These are phyloP conservation scores for Mellilla xanthometata DNA, from an alignment of 2,888 invertebrate genomes.

Conservation along the genomic window DNA sequence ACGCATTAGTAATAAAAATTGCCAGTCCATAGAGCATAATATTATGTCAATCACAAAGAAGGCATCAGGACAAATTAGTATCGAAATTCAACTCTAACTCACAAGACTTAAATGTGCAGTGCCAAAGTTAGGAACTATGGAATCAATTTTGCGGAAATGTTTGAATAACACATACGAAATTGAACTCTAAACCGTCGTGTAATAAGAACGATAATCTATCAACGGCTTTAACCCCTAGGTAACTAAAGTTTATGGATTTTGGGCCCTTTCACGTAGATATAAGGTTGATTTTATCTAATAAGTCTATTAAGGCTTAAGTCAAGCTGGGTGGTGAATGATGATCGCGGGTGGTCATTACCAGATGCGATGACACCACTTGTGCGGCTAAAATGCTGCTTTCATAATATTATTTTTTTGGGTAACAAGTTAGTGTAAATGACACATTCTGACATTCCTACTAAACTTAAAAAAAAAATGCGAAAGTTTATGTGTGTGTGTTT, in stretches of 20 bases:
- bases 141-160: neutral
- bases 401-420: too few relatives aligned
- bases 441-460: too few relatives aligned
- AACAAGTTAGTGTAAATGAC: too few relatives aligned
- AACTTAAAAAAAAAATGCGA: too few relatives aligned
- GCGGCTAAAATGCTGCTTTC: conserved; percentile 55
- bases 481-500: too few relatives aligned
- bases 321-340: conserved; percentile 49
- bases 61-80: too few relatives aligned
- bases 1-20: too few relatives aligned
- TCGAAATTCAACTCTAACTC: conserved; percentile 20
- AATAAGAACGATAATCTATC: neutral
- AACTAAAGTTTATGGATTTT: conserved; percentile 25
- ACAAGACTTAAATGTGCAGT: neutral
- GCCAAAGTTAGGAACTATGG: neutral
- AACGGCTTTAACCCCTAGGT: too few relatives aligned
- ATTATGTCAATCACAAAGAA: too few relatives aligned
- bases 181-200: neutral
- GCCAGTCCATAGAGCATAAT: too few relatives aligned
- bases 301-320: conserved; percentile 46
- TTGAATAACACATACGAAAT: too few relatives aligned
- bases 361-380: conserved; percentile 52
- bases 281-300: conserved; percentile 15
- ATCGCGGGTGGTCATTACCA: conserved; percentile 73
- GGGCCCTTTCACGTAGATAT: conserved; percentile 32